These are phyloP conservation scores for Plebejus melissa DNA, from an alignment of 2,888 invertebrate genomes.

Conservation along the genomic window DNA sequence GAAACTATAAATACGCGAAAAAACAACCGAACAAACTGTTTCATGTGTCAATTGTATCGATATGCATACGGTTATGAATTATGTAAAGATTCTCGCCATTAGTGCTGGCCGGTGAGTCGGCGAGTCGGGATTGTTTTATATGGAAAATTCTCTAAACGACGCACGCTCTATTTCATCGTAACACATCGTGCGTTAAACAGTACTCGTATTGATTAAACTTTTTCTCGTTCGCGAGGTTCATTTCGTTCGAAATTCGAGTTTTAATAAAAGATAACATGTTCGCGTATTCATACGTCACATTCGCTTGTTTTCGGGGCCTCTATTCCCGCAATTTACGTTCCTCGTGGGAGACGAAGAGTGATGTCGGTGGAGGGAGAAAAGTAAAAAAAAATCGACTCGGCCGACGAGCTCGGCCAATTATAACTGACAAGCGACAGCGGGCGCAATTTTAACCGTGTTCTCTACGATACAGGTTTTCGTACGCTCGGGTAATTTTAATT, in stretches of 20 bases:
- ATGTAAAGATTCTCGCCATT: slow-evolving; percentile 61
- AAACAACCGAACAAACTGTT: slow-evolving; percentile 45
- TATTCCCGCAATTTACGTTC: slow-evolving; percentile 73
- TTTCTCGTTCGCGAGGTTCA: slow-evolving; percentile 29
- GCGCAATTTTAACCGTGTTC: slow-evolving; percentile 63
- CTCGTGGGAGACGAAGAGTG: slow-evolving; percentile 76
- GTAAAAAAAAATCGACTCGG: slow-evolving; percentile 66
- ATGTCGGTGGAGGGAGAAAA: slow-evolving; percentile 66
- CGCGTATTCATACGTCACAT: slow-evolving; percentile 72
- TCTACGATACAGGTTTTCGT: slow-evolving; percentile 32
- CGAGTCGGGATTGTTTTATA: slow-evolving; percentile 31
- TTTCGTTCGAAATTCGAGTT: slow-evolving; percentile 63
- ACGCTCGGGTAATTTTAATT: slow-evolving; percentile 23
- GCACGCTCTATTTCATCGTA: slow-evolving; percentile 20
- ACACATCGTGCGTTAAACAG: slow-evolving; percentile 15
- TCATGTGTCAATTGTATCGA: slow-evolving; percentile 71
- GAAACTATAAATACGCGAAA: slow-evolving; percentile 35
- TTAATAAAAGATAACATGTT: slow-evolving; percentile 67
- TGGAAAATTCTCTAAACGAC: slow-evolving; percentile 46
- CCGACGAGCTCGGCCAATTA: slow-evolving; percentile 79
- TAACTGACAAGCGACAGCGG: slow-evolving; percentile 73
- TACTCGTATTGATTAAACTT: neutral
- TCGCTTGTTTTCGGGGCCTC: slow-evolving; percentile 67
- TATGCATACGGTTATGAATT: slow-evolving; percentile 73
- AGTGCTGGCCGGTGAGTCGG: slow-evolving; percentile 33